Conservation (phyloP, 1,140 invertebrate species). For the Parapsyche elsis region DNA sequence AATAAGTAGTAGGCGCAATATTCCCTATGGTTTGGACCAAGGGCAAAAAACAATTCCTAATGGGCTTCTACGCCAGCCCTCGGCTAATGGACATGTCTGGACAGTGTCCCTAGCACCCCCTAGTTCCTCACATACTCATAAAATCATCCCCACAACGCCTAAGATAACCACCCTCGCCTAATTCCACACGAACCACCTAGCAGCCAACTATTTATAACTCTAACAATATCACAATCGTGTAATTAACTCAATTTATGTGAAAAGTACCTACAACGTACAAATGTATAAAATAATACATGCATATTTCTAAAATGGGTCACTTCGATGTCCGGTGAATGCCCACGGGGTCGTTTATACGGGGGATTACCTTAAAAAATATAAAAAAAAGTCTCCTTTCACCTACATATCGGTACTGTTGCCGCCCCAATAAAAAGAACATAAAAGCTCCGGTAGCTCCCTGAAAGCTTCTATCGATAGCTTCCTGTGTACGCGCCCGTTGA, state of each 20-base stretch:
- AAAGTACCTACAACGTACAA: no score
- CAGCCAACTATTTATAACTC: slow-evolving; percentile 28
- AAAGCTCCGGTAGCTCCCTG: slow-evolving; percentile 33
- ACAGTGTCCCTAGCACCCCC: slow-evolving; percentile 49
- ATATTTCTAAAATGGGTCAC: background rate
- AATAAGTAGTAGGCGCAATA: slow-evolving; percentile 41
- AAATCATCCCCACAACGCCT: slow-evolving; percentile 34
- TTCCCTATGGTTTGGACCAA: slow-evolving; percentile 38
- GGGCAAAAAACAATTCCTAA: slow-evolving; percentile 53
- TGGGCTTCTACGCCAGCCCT: slow-evolving; percentile 34
- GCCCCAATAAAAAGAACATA: slow-evolving; percentile 43
- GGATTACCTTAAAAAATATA: slow-evolving; percentile 39
- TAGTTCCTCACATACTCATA: slow-evolving; percentile 17
- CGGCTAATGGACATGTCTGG: slow-evolving; percentile 55
- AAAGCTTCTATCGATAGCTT: slow-evolving; percentile 46
- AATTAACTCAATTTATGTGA: no score
- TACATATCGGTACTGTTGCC: slow-evolving; percentile 28
- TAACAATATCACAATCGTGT: background rate
- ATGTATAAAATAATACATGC: background rate
- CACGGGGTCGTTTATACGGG: background rate
- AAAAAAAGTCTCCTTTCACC: slow-evolving; percentile 37
- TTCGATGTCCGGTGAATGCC: background rate
- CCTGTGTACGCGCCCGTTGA: slow-evolving; percentile 43
- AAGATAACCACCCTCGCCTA: slow-evolving; percentile 35
- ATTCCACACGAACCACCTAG: slow-evolving; percentile 12